Evolutionary conservation across 1,140 invertebrate species (phyloP), one percentile per base, ranked within the genome.

Genomic region (Leptopilina boulardi): DNA sequence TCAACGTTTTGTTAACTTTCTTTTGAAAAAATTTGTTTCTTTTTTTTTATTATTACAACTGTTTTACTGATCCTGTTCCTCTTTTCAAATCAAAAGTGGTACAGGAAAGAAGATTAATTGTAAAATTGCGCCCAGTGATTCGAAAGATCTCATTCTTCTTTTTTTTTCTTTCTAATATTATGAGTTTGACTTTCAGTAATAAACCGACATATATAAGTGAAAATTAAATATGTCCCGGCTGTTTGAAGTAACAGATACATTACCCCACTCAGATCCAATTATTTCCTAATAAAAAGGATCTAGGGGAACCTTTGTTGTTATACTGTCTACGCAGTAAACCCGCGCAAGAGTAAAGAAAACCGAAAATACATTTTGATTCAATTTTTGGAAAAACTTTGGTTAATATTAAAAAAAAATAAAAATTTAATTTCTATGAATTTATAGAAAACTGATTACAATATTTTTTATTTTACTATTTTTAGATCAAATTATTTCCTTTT

Each of bases 181-280:
- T 66, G 21, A 26, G 11, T 23, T 66, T 26, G 56, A 30, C 21
- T 26, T 59, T 13, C 21, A 59, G 21, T 59, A 6, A 10, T 66
- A n/a, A 66, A 66, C 26, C n/a, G 56, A 30, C 56, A 26, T 66
- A 30, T 15, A 38, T 38, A 30, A 34, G 56, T 66, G 56, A 30
- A 66, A 30, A 30, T 15, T 66, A 66, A 66, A 30, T 66, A 66
- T 66, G 23, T 30, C 56, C 21, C 21, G 13, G 56, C 56, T n/a
- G 56, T 66, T 66, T 66, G 23, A 59, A 59, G 21, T 30, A 66
- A n/a, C 23, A 66, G 56, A 80, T 78, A 78, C 71, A 66, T 83
- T 83, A 83, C 82, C 77, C 82, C 79, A 79, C 75, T 76, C 77
- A 79, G 75, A 76, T 79, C 79, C 77, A 83, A 83, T 83, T 83